phyloP scores from a whole-genome alignment of 2,113 vertebrate genomes.

The Corythoichthys haematopterus region DNA sequence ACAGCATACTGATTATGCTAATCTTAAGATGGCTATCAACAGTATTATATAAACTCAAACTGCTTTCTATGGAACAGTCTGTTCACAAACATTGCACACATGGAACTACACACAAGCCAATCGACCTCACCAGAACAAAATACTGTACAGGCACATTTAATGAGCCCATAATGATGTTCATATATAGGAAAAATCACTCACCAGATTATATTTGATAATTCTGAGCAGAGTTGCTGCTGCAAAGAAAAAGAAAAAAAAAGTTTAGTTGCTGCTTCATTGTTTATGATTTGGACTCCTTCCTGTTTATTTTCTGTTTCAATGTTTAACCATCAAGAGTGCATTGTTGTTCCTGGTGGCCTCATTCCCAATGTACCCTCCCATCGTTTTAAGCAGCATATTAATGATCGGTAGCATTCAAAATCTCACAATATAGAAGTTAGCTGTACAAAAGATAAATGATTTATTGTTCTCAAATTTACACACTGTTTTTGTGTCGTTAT shows the following conservation, averaged over 20 bases:
- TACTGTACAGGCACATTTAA: constrained; percentile 26
- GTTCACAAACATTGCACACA: neutral
- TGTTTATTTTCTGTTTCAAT: neutral
- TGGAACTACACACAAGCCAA: neutral
- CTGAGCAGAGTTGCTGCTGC: neutral
- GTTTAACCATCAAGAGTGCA: neutral
- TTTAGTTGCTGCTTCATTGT: neutral
- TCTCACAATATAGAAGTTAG: neutral
- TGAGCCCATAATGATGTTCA: constrained; percentile 22
- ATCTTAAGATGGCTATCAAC: no score
- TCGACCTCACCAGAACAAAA: constrained; percentile 6
- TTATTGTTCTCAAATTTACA: no score
- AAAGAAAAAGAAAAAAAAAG: neutral
- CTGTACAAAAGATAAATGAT: neutral
- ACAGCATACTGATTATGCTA: neutral
- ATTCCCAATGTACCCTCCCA: neutral
- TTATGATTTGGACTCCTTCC: neutral
- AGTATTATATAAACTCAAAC: neutral
- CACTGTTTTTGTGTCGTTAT: neutral
- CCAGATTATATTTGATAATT: neutral
- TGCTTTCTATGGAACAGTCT: neutral
- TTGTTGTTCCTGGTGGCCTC: neutral
- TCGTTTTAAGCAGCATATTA: neutral
- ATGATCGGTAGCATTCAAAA: neutral
- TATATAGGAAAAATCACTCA: constrained; percentile 20